A percentile compares a stretch with the other conserved stretches of the same genome.
Conservation (phyloP, 2,113 vertebrate species). For the Microcebus ravelobensis region DNA sequence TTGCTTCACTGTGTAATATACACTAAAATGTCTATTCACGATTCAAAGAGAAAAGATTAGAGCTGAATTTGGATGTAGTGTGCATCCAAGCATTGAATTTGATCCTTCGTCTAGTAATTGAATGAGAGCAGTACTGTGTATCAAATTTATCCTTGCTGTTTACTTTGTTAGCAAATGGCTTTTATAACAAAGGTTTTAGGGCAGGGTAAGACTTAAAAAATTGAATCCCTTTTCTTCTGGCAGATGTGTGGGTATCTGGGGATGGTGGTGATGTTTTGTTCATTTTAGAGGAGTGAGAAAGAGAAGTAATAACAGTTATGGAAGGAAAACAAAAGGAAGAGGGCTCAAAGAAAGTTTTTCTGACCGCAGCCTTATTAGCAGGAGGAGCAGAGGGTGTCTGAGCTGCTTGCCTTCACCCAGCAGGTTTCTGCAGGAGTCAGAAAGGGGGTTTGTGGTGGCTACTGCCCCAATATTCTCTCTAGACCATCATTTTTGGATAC, state of each 20-base stretch:
- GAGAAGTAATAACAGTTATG: not conserved
- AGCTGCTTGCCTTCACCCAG: not conserved
- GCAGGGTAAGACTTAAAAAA: not conserved
- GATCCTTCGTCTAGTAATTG: conserved; percentile 55
- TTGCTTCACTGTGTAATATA: conserved; percentile 61
- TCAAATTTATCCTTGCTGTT: conserved; percentile 53
- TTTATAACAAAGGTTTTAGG: conserved; percentile 43
- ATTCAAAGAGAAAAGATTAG: conserved; percentile 39
- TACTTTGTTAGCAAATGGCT: conserved; percentile 33
- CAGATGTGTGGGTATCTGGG: not conserved
- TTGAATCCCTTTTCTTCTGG: not conserved
- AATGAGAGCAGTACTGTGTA: conserved; percentile 43
- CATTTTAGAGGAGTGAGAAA: not conserved
- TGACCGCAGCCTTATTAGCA: not conserved
- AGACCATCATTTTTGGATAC: not conserved
- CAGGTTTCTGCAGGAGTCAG: not conserved
- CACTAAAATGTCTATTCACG: conserved; percentile 45
- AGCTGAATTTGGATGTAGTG: conserved; percentile 14
- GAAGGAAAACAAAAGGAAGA: not conserved
- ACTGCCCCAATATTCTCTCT: not conserved
- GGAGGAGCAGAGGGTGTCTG: not conserved
- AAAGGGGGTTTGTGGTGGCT: not conserved
- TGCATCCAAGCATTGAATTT: conserved; percentile 57
- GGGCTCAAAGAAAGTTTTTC: not conserved
- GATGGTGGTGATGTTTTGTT: not conserved